Conservation (phyloP, 2,888 invertebrate genomes). For the Cryptocheilus praepositus region DNA sequence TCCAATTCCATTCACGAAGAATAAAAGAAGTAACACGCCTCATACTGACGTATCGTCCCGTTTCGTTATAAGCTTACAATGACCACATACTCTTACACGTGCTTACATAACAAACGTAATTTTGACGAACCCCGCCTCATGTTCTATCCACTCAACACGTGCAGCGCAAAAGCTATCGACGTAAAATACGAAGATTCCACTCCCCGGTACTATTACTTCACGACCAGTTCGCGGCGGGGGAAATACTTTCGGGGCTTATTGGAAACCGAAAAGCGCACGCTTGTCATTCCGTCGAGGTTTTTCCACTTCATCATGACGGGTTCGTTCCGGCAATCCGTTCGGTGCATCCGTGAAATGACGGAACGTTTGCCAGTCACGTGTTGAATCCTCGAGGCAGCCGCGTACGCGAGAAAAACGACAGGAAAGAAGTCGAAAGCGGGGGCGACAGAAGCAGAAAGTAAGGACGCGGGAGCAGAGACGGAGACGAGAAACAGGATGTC, state of each 20-base stretch:
- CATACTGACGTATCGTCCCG: too few species aligned
- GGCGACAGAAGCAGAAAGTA: slow-evolving; percentile 11
- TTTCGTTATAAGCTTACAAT: too few species aligned
- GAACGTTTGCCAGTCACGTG: slow-evolving; percentile 55
- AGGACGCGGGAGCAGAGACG: slow-evolving; percentile 29
- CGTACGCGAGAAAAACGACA: slow-evolving; percentile 26
- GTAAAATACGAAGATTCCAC: slow-evolving; percentile 1
- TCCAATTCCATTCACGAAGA: too few species aligned
- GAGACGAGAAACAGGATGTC: slow-evolving; percentile 60
- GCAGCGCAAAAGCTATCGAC: too few species aligned
- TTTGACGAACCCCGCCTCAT: too few species aligned
- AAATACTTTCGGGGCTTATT: slow-evolving; percentile 26
- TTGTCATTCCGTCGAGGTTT: slow-evolving; percentile 26
- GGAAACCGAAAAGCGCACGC: slow-evolving; percentile 19
- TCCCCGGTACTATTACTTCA: background rate
- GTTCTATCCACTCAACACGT: too few species aligned
- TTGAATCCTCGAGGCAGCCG: slow-evolving; percentile 40
- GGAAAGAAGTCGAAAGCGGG: slow-evolving; percentile 18
- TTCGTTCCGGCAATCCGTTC: slow-evolving; percentile 16
- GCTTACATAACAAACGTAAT: too few species aligned
- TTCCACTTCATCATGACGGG: slow-evolving; percentile 10
- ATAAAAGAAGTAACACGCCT: too few species aligned
- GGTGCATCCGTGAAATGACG: slow-evolving; percentile 40
- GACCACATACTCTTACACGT: too few species aligned
- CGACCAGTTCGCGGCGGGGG: slow-evolving; percentile 11